Evolutionary conservation across 2,113 vertebrate genomes (phyloP).

Genomic region (Pelmatolapia mariae): DNA sequence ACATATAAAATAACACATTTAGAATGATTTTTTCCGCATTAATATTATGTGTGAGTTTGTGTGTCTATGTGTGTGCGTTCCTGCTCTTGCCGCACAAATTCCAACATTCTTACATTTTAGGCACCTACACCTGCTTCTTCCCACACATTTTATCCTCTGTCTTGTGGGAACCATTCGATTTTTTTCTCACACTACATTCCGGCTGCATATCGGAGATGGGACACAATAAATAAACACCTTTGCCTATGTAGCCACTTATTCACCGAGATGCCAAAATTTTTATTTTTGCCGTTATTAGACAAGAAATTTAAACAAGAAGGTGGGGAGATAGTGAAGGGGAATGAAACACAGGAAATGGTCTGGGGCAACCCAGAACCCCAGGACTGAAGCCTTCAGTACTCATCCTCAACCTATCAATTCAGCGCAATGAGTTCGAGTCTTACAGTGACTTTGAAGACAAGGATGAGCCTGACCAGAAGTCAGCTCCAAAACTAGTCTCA

Average conservation of each 20-base stretch:
- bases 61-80: background rate
- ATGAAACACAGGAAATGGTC: background rate
- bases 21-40: background rate
- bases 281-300: background rate
- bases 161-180: background rate
- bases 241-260: background rate
- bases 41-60: background rate
- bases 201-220: background rate
- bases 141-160: background rate
- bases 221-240: background rate
- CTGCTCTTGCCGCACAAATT: background rate
- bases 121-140: background rate
- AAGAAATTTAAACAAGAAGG: background rate
- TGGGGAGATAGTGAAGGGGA: background rate
- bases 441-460: background rate
- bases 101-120: background rate
- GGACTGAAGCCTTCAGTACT: background rate
- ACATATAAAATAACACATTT: background rate
- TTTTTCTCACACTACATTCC: background rate
- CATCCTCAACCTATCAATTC: background rate
- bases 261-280: background rate
- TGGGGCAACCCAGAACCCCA: background rate
- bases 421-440: background rate
- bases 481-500: background rate
- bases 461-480: background rate